Percentiles rank a stretch among this genome's conserved stretches.
These are phyloP conservation scores for Formica selysi DNA, from an alignment of 1,140 invertebrate genomes.

Conservation along the genomic window DNA sequence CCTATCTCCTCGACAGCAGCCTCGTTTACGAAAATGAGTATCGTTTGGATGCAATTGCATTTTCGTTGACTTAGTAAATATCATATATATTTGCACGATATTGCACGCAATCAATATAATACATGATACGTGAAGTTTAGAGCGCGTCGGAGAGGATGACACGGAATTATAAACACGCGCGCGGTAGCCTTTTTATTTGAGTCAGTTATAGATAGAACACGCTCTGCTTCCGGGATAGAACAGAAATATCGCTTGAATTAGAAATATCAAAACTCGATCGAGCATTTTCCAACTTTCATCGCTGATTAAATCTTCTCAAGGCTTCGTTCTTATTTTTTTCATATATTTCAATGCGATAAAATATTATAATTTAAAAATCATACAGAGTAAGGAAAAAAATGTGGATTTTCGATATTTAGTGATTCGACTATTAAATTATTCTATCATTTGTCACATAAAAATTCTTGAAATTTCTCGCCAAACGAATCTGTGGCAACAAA, in stretches of 20 bases:
- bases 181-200: conserved; percentile 42
- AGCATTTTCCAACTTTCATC: background rate
- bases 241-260: conserved; percentile 26
- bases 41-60: conserved; percentile 32
- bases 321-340: background rate
- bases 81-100: conserved; percentile 23
- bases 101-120: conserved; percentile 34
- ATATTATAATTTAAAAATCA: background rate
- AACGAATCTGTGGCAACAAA: background rate
- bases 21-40: conserved; percentile 2
- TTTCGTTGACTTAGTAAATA: conserved; percentile 38
- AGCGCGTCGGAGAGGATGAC: conserved; percentile 20
- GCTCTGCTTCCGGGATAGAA: conserved; percentile 39
- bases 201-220: conserved; percentile 52
- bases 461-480: no score
- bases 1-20: background rate
- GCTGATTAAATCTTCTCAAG: background rate
- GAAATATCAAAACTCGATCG: conserved; percentile 21
- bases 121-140: conserved; percentile 20
- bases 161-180: conserved; percentile 50
- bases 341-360: background rate
- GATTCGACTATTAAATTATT: background rate
- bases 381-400: background rate
- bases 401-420: background rate
- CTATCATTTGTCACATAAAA: no score